Base-by-base conservation (phyloP, 2,113 vertebrate genomes). In the Antennarius striatus region DNA sequence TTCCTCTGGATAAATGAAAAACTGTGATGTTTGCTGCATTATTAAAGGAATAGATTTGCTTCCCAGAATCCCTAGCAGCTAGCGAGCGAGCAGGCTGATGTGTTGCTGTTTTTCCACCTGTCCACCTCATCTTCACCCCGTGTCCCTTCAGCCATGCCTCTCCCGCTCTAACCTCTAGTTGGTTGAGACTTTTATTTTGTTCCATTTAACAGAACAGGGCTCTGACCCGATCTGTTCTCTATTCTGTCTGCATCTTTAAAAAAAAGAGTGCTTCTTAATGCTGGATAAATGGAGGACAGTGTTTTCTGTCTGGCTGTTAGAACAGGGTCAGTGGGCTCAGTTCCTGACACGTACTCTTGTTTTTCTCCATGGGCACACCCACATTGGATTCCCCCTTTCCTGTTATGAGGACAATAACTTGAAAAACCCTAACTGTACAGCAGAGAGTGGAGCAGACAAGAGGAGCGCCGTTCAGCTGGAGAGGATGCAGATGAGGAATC, bases 261-360 rank as follows among this genome's bases (percentile, higher is more conserved):
- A 45, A 66, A 68, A 78, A 48, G 63, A 48, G 63, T 56, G 56
- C 62, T 32, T 67, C 30, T 59, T 77, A 76, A 82, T 81, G 62
- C 71, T 46, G 16, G 63, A 73, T 47, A 71, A 78, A 84, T 64
- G 50, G 56, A 64, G 48, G 61, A 59, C 29, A 53, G 32, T 64
- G 42, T 71, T 87, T 75, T 82, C 68, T 57, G 15, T 74, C 43
- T 61, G 47, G 48, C 32, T 74, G 43, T 39, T 63, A 64, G 69
- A 75, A 71, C 63, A 47, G 46, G 61, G 80, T 78, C 76, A 71
- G 64, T 28, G 68, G 65, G 43, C 72, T 82, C 53, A 56, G 32
- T 39, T 71, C 43, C 54, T 68, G 75, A 80, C 63, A 63, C 36
- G 1, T 66, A 74, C 30, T 29, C 16, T 62, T 28, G 75, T 71